Conservation (phyloP, 2,797 vertebrate genomes). For the Enteromius mattozi region DNA sequence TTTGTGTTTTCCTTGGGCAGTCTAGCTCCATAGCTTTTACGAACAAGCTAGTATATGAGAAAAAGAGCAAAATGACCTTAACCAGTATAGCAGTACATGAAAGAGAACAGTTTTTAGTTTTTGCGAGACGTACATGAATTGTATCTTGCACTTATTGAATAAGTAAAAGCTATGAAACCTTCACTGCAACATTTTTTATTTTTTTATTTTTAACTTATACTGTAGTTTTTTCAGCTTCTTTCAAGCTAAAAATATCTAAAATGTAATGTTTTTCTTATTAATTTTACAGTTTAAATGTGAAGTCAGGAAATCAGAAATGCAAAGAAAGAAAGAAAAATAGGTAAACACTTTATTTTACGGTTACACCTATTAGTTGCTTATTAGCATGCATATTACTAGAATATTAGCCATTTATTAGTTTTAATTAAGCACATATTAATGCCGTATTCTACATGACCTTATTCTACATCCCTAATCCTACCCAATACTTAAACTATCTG, state of each 20-base stretch:
- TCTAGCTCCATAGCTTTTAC: conserved; percentile 2
- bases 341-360: too few relatives aligned
- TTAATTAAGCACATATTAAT: too few relatives aligned
- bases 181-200: not conserved
- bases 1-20: conserved; percentile 5
- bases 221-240: not conserved
- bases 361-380: too few relatives aligned
- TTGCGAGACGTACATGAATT: not conserved
- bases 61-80: conserved; percentile 15
- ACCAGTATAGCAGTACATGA: conserved; percentile 3
- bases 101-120: not conserved
- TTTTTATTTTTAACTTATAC: not conserved
- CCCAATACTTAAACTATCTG: too few relatives aligned
- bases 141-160: not conserved
- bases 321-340: not conserved
- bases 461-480: too few relatives aligned
- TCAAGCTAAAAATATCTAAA: not conserved
- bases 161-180: not conserved
- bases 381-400: too few relatives aligned
- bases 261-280: not conserved
- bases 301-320: not conserved
- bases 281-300: not conserved
- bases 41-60: not conserved
- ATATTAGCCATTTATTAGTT: too few relatives aligned
- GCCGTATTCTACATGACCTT: too few relatives aligned